Conservation (phyloP, 2,888 invertebrate genomes). For the Microctonus brassicae region DNA sequence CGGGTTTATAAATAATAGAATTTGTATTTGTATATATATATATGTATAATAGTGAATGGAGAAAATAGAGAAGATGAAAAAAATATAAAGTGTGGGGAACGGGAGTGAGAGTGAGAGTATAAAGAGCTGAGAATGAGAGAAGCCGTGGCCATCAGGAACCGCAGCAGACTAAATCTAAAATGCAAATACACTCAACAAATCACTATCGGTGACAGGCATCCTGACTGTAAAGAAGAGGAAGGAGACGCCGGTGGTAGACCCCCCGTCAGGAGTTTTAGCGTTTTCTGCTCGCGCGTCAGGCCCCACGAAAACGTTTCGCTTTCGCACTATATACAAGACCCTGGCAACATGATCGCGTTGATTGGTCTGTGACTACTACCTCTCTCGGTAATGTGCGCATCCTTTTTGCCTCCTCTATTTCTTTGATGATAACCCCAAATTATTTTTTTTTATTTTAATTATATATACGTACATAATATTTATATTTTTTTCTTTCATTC, state of each 20-base stretch:
- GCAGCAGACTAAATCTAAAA: slow-evolving; percentile 68
- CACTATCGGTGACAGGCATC: slow-evolving; percentile 68
- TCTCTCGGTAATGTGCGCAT: slow-evolving; percentile 6
- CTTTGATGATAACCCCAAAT: background rate
- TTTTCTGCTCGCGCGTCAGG: slow-evolving; percentile 50
- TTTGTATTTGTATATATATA: background rate
- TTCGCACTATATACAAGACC: slow-evolving; percentile 7
- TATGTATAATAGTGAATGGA: slow-evolving; percentile 11
- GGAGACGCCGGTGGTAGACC: slow-evolving; percentile 62
- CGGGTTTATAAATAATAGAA: background rate
- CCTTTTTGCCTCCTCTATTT: background rate
- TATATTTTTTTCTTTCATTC: background rate
- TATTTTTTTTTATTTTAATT: slow-evolving; percentile 1
- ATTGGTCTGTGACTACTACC: slow-evolving; percentile 31
- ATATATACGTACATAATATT: too few relatives aligned
- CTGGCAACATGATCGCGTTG: slow-evolving; percentile 21
- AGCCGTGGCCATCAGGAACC: slow-evolving; percentile 52
- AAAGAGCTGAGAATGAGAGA: slow-evolving; percentile 3
- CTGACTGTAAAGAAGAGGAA: slow-evolving; percentile 61
- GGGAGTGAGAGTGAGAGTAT: background rate
- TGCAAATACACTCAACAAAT: slow-evolving; percentile 69
- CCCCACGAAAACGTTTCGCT: slow-evolving; percentile 17
- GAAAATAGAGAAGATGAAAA: slow-evolving; percentile 18
- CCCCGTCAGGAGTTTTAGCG: slow-evolving; percentile 65
- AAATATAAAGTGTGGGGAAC: slow-evolving; percentile 1